Conservation (phyloP, 2,797 vertebrate species). For the Rhinogobio ventralis region DNA sequence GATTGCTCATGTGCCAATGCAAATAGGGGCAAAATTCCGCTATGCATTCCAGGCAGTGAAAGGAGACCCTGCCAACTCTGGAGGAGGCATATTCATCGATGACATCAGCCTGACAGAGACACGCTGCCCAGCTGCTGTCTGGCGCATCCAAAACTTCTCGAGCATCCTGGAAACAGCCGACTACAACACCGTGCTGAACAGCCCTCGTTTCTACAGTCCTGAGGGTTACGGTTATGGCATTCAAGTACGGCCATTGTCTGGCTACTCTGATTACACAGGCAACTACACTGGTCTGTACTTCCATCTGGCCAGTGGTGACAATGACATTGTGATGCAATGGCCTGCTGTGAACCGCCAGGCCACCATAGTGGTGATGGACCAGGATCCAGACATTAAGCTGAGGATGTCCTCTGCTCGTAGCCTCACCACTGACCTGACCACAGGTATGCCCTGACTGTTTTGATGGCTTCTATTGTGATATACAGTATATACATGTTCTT, state of each 20-base stretch:
- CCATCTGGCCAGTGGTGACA: conserved; percentile 86
- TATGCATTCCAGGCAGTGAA: conserved; percentile 88
- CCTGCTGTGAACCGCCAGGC: conserved; percentile 86
- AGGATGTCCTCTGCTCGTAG: conserved; percentile 88
- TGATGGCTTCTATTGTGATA: neutral
- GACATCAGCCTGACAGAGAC: conserved; percentile 87
- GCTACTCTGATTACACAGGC: conserved; percentile 71
- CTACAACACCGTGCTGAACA: conserved; percentile 61
- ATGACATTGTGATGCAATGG: conserved; percentile 88
- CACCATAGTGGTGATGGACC: conserved; percentile 86
- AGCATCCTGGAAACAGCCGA: conserved; percentile 69
- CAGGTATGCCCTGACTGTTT: conserved; percentile 59
- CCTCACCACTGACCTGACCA: conserved; percentile 79
- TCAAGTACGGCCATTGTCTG: conserved; percentile 71
- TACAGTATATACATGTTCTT: neutral
- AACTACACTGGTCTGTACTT: conserved; percentile 78
- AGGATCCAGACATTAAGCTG: conserved; percentile 81
- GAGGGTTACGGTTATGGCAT: conserved; percentile 88
- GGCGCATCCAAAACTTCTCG: conserved; percentile 85
- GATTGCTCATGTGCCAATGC: conserved; percentile 85
- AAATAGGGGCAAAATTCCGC: conserved; percentile 84
- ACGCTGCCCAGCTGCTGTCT: conserved; percentile 83
- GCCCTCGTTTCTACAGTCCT: conserved; percentile 86
- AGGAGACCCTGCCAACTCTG: conserved; percentile 70
- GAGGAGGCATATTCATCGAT: conserved; percentile 85